A percentile compares a stretch with the other conserved stretches of the same genome.
These are phyloP conservation scores for Camponotus fellah DNA, from an alignment of 2,888 invertebrate species.

Conservation along the genomic window DNA sequence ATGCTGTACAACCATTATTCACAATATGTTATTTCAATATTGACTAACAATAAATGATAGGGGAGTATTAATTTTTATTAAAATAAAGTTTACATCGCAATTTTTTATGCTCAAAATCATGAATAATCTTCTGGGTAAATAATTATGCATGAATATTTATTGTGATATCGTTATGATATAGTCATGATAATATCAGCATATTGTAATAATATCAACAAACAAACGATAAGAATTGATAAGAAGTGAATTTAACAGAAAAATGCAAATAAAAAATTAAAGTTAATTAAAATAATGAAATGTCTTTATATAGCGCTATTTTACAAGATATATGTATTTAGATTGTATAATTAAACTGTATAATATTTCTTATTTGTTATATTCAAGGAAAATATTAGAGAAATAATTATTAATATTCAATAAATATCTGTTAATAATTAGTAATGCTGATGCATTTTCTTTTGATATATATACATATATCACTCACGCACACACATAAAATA, in stretches of 20 bases:
- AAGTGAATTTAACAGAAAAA: background rate
- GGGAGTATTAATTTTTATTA: background rate
- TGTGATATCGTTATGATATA: background rate
- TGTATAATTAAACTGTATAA: background rate
- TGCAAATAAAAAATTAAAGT: background rate
- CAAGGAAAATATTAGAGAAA: too few relatives aligned
- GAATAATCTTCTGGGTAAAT: background rate
- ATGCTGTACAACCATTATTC: background rate
- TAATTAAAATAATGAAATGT: background rate
- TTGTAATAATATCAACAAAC: background rate
- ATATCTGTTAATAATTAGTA: background rate
- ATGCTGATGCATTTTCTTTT: background rate
- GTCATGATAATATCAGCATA: background rate
- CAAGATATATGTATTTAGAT: background rate
- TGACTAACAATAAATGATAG: background rate
- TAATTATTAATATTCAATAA: too few relatives aligned
- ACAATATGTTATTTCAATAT: constrained; percentile 1
- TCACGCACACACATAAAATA: too few relatives aligned
- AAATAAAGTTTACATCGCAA: background rate
- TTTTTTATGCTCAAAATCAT: background rate
- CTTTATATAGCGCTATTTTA: background rate
- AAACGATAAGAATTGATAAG: background rate
- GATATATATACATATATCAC: background rate
- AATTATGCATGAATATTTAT: too few relatives aligned
- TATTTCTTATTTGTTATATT: too few relatives aligned